Evolutionary conservation across 1,140 invertebrate genomes (phyloP).

Genomic region (Drosophila kepulauana): DNA sequence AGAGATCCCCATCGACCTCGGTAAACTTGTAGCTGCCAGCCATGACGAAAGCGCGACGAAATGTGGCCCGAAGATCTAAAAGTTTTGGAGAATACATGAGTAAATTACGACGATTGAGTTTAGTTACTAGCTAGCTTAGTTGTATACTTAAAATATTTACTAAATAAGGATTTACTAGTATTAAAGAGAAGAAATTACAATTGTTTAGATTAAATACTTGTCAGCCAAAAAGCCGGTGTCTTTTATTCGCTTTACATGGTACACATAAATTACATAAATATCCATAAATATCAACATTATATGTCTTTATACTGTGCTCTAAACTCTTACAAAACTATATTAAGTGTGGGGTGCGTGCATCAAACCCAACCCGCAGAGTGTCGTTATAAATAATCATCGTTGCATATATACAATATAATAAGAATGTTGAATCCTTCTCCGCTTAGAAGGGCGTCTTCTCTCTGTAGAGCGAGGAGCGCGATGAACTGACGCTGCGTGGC

Average conservation of each 20-base stretch:
- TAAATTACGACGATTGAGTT: background rate
- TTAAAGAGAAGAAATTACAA: background rate
- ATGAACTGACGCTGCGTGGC: slow-evolving; percentile 69
- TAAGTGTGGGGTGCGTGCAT: slow-evolving; percentile 74
- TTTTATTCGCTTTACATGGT: slow-evolving; percentile 53
- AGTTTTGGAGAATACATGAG: slow-evolving; percentile 65
- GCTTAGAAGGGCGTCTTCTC: slow-evolving; percentile 70
- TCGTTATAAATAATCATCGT: slow-evolving; percentile 24
- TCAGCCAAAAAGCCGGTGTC: slow-evolving; percentile 28
- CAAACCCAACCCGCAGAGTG: slow-evolving; percentile 49
- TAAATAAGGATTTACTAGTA: too few relatives aligned
- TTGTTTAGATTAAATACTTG: slow-evolving; percentile 14
- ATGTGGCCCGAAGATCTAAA: slow-evolving; percentile 64
- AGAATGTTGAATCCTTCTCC: background rate
- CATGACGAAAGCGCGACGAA: slow-evolving; percentile 68
- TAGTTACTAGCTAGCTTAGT: slow-evolving; percentile 5
- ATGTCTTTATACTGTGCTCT: slow-evolving; percentile 32
- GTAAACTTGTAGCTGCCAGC: slow-evolving; percentile 43
- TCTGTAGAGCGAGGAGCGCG: slow-evolving; percentile 63
- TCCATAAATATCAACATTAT: slow-evolving; percentile 28
- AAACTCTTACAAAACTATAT: slow-evolving; percentile 53
- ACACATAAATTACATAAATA: slow-evolving; percentile 61
- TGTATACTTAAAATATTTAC: background rate
- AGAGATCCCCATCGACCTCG: slow-evolving; percentile 87
- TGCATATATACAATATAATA: slow-evolving; percentile 26